Base-by-base conservation (phyloP, 2,113 vertebrate genomes). In the Lagenorhynchus albirostris region DNA sequence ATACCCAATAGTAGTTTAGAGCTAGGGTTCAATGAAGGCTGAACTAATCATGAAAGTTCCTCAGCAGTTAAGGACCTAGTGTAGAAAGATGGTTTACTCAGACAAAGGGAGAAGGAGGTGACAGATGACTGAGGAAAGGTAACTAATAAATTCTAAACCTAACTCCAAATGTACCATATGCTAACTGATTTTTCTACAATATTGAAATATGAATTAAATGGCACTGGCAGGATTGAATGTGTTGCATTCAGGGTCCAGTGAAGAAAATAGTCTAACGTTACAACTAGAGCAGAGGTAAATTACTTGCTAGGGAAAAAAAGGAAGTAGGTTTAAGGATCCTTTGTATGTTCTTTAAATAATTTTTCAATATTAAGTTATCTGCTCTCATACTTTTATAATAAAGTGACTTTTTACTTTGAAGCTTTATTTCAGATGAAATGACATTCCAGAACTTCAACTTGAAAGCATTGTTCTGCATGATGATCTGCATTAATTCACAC, bases 171-270 rank as follows among this genome's bases (percentile, higher is more conserved):
- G 17, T 47, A 47, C 11, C 53, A 65, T 58, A 26, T 65, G 29
- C 20, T 26, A 55, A 68, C 7, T 60, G 18, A 31, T 36, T 53
- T 80, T 82, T 80, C 55, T 50, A 36, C 7, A 60, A 9, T n/a
- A 7, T 4, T 55, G 21, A 88, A 10, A 6, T 60, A 38, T 50
- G 26, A 80, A 26, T 65, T 47, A 74, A 74, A 33, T 15, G 17
- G 3, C 2, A 26, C 1, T n/a, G 26, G 2, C 2, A 73, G 4
- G 13, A 47, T 1, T 55, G 25, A 31, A 73, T 36, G 6, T 62
- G 7, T 12, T 55, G 0, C 12, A 9, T 6, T 80, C n/a, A 18
- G 14, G 13, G 18, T 21, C 41, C 17, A 44, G 13, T 18, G 38
- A 86, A 18, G 3, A 83, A 62, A 41, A 6, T 21, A 8, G 2